Evolutionary conservation across 1,140 invertebrate genomes (phyloP).

Genomic region (Paralvinella palmiformis): DNA sequence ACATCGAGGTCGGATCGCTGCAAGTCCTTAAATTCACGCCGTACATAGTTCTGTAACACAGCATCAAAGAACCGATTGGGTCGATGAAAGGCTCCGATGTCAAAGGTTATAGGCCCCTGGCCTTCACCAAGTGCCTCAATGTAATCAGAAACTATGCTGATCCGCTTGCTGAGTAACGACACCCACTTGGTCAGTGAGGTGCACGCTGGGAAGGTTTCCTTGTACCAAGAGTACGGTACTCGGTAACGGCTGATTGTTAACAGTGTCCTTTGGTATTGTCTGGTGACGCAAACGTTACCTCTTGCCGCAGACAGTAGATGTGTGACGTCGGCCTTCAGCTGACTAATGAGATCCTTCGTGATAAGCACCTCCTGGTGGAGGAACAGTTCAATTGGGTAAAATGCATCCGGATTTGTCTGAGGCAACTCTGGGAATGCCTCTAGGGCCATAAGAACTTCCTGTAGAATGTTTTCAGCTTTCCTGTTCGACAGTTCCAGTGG

Average conservation of each 20-base stretch:
- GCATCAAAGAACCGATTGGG: conserved; percentile 39
- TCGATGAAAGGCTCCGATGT: conserved; percentile 36
- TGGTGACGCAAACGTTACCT: conserved; percentile 28
- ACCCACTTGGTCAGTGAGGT: conserved; percentile 31
- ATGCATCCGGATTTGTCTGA: conserved; percentile 29
- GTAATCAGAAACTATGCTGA: too few species aligned
- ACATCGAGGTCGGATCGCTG: conserved; percentile 31
- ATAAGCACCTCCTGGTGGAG: conserved; percentile 34
- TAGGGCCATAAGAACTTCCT: conserved; percentile 23
- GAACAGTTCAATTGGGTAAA: conserved; percentile 38
- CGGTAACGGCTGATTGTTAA: conserved; percentile 29
- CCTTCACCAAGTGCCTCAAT: neutral
- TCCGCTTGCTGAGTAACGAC: conserved; percentile 21
- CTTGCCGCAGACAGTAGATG: conserved; percentile 25
- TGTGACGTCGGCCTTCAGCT: conserved; percentile 28
- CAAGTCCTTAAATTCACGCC: conserved; percentile 38
- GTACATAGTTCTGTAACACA: conserved; percentile 37
- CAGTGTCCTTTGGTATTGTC: conserved; percentile 22
- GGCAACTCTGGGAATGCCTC: conserved; percentile 31
- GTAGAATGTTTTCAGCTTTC: conserved; percentile 22
- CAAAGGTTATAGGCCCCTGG: conserved; percentile 23
- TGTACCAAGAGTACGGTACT: conserved; percentile 34
- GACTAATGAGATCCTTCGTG: conserved; percentile 28
- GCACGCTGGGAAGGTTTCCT: conserved; percentile 28
- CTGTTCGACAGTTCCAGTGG: neutral